Evolutionary conservation across 2,113 vertebrate species (phyloP).

Genomic region (Mugil cephalus): DNA sequence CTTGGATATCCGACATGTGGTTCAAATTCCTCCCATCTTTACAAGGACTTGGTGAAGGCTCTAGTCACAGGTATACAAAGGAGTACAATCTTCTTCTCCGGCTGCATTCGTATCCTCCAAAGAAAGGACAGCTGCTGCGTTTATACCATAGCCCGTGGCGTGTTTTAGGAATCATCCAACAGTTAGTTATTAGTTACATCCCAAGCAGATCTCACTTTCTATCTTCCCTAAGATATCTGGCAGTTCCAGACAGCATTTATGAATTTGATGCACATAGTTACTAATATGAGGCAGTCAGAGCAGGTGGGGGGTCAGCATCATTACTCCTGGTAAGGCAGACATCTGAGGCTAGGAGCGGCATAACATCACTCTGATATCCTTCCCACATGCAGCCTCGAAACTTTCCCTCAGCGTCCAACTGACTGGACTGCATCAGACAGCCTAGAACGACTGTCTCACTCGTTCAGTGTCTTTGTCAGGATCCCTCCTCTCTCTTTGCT

Average conservation of each 20-base stretch:
- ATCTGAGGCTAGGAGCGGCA: constrained; percentile 61
- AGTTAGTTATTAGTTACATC: not conserved
- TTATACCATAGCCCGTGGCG: not conserved
- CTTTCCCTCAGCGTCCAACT: constrained; percentile 49
- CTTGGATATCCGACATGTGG: constrained; percentile 76
- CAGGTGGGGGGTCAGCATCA: constrained; percentile 54
- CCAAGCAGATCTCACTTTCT: not conserved
- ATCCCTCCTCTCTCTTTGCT: constrained; percentile 23
- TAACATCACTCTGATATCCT: constrained; percentile 71
- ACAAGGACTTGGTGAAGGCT: constrained; percentile 54
- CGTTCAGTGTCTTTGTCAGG: constrained; percentile 35
- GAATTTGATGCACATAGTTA: constrained; percentile 50
- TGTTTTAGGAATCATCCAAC: constrained; percentile 1
- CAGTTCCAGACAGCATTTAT: constrained; percentile 37
- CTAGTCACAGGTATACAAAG: constrained; percentile 54
- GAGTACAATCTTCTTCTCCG: constrained; percentile 32
- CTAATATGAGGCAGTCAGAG: constrained; percentile 61
- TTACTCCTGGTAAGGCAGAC: constrained; percentile 60
- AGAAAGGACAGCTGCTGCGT: too few relatives aligned
- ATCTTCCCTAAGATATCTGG: constrained; percentile 14
- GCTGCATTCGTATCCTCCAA: constrained; percentile 5
- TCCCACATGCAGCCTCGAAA: constrained; percentile 57
- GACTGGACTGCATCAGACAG: constrained; percentile 66
- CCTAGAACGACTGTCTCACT: constrained; percentile 29
- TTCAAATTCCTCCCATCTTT: constrained; percentile 74